These are phyloP conservation scores for Caranx melampygus DNA, from an alignment of 2,113 vertebrate species.

Conservation along the genomic window DNA sequence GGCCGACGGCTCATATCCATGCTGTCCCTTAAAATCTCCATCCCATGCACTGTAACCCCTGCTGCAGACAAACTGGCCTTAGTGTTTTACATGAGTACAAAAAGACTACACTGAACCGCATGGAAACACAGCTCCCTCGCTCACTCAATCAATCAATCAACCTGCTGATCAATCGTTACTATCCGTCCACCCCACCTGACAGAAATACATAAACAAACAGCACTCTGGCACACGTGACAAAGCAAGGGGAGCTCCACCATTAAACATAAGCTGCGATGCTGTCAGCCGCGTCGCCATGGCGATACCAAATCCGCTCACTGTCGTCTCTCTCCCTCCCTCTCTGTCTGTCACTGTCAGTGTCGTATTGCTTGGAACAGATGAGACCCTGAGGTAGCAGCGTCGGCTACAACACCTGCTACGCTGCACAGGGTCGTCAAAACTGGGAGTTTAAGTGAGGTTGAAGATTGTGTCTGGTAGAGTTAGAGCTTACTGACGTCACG, in stretches of 20 bases:
- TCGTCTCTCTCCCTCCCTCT: not conserved
- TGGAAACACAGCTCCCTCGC: constrained; percentile 52
- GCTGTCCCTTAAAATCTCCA: not conserved
- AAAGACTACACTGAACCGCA: constrained; percentile 45
- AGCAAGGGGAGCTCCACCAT: not conserved
- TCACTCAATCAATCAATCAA: constrained; percentile 37
- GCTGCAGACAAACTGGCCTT: constrained; percentile 33
- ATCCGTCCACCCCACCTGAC: constrained; percentile 22
- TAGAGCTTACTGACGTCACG: not conserved
- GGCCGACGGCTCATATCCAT: not conserved
- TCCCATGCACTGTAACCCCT: not conserved
- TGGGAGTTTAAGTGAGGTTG: constrained; percentile 23
- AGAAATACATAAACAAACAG: constrained; percentile 20
- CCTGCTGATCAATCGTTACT: constrained; percentile 10
- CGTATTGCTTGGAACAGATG: constrained; percentile 53
- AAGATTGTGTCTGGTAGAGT: not conserved
- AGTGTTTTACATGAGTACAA: constrained; percentile 46
- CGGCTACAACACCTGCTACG: constrained; percentile 24
- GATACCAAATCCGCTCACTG: not conserved
- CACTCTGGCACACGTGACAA: not conserved
- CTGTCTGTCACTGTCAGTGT: not conserved
- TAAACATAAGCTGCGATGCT: not conserved
- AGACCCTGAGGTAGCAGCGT: constrained; percentile 28
- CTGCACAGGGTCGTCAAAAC: constrained; percentile 21
- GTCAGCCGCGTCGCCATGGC: constrained; percentile 7